Conservation (phyloP, 2,797 vertebrate genomes). For the Leptoclinus maculatus region DNA sequence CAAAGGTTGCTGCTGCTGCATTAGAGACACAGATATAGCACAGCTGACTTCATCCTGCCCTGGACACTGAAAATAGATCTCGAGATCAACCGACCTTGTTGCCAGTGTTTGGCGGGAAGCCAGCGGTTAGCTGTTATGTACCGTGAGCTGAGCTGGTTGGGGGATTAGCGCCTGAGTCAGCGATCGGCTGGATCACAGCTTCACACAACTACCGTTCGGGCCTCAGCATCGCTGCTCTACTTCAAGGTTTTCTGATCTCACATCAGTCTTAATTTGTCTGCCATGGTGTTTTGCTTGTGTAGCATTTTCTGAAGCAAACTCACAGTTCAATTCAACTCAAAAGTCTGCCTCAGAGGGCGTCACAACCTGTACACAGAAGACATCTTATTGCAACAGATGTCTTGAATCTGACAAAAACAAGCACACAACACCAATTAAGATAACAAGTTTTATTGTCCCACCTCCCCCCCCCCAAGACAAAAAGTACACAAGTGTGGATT, state of each 20-base stretch:
- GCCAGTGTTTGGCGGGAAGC: slow-evolving; percentile 20
- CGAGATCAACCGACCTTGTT: slow-evolving; percentile 45
- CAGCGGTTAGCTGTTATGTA: slow-evolving; percentile 28
- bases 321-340: too few relatives aligned
- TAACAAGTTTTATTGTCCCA: slow-evolving; percentile 62
- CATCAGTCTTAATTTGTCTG: neutral
- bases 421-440: slow-evolving; percentile 22
- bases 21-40: slow-evolving; percentile 28
- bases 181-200: slow-evolving; percentile 6
- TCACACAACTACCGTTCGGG: neutral
- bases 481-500: slow-evolving; percentile 71
- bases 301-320: too few relatives aligned
- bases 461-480: slow-evolving; percentile 46
- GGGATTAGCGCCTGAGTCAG: slow-evolving; percentile 56
- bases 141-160: slow-evolving; percentile 19
- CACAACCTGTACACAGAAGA: too few relatives aligned
- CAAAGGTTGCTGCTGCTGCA: neutral
- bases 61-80: slow-evolving; percentile 54
- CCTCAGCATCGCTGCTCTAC: neutral
- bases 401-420: neutral
- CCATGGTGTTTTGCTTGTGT: too few relatives aligned
- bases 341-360: too few relatives aligned
- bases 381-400: too few relatives aligned
- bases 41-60: slow-evolving; percentile 28
- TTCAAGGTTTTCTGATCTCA: neutral